Evolutionary conservation across 2,888 invertebrate genomes (phyloP).

Genomic region (Diabrotica balteata): DNA sequence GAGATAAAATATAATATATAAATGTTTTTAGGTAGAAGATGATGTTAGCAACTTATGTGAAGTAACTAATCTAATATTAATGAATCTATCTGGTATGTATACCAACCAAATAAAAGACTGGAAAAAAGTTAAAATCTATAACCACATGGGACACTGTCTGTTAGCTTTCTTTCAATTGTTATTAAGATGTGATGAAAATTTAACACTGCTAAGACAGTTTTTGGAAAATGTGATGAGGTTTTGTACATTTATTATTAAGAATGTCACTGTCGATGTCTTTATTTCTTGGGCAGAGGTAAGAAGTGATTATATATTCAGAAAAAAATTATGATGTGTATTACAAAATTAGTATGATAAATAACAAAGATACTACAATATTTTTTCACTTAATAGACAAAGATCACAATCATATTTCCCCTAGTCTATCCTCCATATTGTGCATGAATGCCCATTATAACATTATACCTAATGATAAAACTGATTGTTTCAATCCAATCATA

Average conservation of each 20-base stretch:
- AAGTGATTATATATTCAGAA: conserved; percentile 22
- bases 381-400: too few species aligned
- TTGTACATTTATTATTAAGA: conserved; percentile 45
- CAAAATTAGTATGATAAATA: too few species aligned
- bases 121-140: conserved; percentile 44
- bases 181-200: conserved; percentile 39
- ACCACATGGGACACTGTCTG: conserved; percentile 52
- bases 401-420: too few species aligned
- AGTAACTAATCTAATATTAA: conserved; percentile 44
- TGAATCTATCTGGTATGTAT: conserved; percentile 45
- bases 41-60: conserved; percentile 41
- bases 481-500: too few species aligned
- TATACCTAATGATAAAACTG: too few species aligned
- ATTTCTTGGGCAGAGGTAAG: conserved; percentile 57
- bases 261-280: conserved; percentile 53
- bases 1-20: too few species aligned
- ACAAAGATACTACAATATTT: too few species aligned
- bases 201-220: conserved; percentile 40
- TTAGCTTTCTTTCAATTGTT: conserved; percentile 50
- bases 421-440: too few species aligned
- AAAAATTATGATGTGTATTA: too few species aligned
- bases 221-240: conserved; percentile 44
- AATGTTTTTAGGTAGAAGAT: conserved; percentile 41
- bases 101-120: conserved; percentile 42
- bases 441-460: too few species aligned